Evolutionary conservation across 2,888 invertebrate genomes (phyloP).

Genomic region (Vannuccia rotundouncinata): DNA sequence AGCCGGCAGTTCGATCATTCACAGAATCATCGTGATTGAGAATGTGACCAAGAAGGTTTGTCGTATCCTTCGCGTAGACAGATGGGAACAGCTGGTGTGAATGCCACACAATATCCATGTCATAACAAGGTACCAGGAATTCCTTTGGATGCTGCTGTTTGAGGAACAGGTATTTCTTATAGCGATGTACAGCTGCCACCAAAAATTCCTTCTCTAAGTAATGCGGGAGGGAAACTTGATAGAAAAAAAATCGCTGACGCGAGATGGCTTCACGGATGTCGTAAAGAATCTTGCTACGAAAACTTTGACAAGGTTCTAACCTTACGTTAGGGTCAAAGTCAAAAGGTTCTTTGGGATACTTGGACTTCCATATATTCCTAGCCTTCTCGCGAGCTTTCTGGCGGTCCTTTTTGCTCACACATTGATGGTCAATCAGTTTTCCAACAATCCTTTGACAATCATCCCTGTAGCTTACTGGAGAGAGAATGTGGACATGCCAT

Average conservation of each 20-base stretch:
- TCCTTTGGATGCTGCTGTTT: conserved; percentile 56
- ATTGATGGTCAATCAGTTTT: conserved; percentile 55
- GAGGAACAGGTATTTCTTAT: conserved; percentile 56
- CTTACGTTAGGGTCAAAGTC: conserved; percentile 43
- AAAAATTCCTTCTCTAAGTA: conserved; percentile 57
- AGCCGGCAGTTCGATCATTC: conserved; percentile 56
- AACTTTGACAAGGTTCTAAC: conserved; percentile 40
- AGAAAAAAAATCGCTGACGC: conserved; percentile 58
- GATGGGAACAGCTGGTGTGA: conserved; percentile 58
- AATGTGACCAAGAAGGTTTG: conserved; percentile 48
- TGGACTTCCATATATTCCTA: conserved; percentile 46
- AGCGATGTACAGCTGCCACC: conserved; percentile 54
- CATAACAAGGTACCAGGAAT: conserved; percentile 59
- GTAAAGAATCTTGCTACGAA: conserved; percentile 48
- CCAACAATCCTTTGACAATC: conserved; percentile 48
- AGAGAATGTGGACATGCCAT: conserved; percentile 57
- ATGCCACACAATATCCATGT: conserved; percentile 59
- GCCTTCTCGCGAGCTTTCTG: conserved; percentile 46
- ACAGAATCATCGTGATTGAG: conserved; percentile 59
- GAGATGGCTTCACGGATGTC: conserved; percentile 55
- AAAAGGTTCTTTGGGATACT: conserved; percentile 49
- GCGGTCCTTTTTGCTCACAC: conserved; percentile 48
- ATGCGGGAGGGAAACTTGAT: conserved; percentile 59
- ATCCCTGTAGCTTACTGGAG: conserved; percentile 48
- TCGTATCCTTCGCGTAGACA: conserved; percentile 50